Conservation (phyloP, 2,888 invertebrate species). For the Ariolimax columbianus region DNA sequence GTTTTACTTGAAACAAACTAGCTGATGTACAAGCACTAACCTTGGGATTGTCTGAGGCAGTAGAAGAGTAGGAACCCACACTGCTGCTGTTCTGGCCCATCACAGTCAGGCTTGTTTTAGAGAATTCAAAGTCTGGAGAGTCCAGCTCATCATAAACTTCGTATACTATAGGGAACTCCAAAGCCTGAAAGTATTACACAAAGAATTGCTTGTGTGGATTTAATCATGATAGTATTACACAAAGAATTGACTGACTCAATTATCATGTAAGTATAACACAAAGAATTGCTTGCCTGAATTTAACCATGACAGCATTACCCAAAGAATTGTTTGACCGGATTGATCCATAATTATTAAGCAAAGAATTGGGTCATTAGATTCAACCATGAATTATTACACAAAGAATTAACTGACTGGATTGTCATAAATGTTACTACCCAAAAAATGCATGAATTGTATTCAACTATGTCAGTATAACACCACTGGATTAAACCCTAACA, state of each 20-base stretch:
- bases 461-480: no score
- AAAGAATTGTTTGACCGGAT: no score
- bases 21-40: constrained; percentile 54
- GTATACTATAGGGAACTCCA: constrained; percentile 92
- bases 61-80: constrained; percentile 78
- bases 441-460: no score
- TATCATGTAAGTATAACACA: no score
- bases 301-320: no score
- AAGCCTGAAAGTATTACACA: constrained; percentile 81
- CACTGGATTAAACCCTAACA: no score
- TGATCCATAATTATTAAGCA: no score
- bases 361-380: no score
- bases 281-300: no score
- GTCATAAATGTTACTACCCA: no score
- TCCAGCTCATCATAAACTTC: constrained; percentile 86
- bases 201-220: background rate
- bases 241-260: background rate
- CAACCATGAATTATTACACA: no score
- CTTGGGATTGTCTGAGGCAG: constrained; percentile 76
- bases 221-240: background rate
- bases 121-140: constrained; percentile 85
- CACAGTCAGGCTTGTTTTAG: constrained; percentile 80
- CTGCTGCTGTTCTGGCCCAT: constrained; percentile 76
- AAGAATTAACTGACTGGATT: no score
- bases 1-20: background rate